A percentile compares a stretch with the other conserved stretches of the same genome.
Evolutionary conservation across 2,888 invertebrate species (phyloP).

Genomic region (Phymatocera aterrima): DNA sequence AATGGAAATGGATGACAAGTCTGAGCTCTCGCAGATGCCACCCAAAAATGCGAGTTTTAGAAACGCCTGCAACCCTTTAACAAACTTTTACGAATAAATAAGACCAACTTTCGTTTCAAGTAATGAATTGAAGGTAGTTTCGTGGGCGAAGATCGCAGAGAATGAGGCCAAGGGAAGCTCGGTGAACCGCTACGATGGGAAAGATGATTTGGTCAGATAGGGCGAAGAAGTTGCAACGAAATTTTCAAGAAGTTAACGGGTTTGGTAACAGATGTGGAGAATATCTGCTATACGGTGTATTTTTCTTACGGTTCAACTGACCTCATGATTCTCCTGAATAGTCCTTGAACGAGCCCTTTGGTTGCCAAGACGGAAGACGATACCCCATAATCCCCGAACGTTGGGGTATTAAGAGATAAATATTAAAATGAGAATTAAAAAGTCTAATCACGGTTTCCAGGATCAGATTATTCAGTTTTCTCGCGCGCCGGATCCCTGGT

Average conservation of each 20-base stretch:
- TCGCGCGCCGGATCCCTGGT: not conserved
- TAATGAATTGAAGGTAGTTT: conserved; percentile 45
- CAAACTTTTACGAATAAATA: conserved; percentile 42
- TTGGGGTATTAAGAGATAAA: conserved; percentile 38
- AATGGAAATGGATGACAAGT: not conserved
- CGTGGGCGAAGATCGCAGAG: conserved; percentile 7
- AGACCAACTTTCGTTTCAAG: conserved; percentile 22
- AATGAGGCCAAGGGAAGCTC: conserved; percentile 1
- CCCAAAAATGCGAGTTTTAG: not conserved
- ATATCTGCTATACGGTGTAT: not conserved
- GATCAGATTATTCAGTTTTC: conserved; percentile 25
- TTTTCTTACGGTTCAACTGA: not conserved
- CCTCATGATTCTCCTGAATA: not conserved
- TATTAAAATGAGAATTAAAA: conserved; percentile 38
- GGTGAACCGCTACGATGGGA: conserved; percentile 16
- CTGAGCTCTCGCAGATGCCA: not conserved
- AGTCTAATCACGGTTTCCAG: conserved; percentile 34
- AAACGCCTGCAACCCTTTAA: conserved; percentile 7
- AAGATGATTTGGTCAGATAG: conserved; percentile 15
- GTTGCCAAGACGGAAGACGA: conserved; percentile 1
- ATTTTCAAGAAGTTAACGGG: not conserved
- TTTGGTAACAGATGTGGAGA: not conserved
- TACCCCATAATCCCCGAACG: conserved; percentile 17
- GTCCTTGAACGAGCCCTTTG: not conserved
- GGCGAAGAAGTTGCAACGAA: not conserved